These are phyloP conservation scores for Peromyscus leucopus DNA, from an alignment of 2,113 vertebrate genomes.

Conservation along the genomic window DNA sequence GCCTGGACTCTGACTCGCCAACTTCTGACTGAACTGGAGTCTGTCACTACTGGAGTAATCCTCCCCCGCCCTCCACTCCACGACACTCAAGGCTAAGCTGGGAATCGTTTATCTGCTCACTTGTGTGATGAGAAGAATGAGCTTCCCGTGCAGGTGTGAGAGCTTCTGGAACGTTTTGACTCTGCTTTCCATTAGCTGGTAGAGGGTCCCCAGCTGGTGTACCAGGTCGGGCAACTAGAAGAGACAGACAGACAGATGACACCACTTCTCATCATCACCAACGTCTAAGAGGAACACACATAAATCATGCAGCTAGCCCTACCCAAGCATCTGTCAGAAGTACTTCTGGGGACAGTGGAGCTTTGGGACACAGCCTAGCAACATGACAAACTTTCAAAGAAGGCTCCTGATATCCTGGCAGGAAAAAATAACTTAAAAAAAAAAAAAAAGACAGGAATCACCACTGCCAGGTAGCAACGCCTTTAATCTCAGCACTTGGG, in stretches of 20 bases:
- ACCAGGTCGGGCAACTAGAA: conserved; percentile 95
- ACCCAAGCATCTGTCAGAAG: not conserved
- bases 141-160: conserved; percentile 95
- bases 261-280: not conserved
- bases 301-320: not conserved
- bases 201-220: conserved; percentile 93
- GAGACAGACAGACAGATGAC: not conserved
- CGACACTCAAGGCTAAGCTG: not conserved
- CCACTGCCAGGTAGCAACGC: not conserved
- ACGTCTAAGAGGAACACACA: not conserved
- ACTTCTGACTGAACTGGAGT: not conserved
- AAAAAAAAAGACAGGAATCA: not conserved
- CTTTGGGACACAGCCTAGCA: not conserved
- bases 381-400: not conserved
- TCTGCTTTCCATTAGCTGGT: conserved; percentile 97
- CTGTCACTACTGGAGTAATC: not conserved
- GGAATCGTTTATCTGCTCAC: conserved; percentile 84
- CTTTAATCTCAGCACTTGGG: not conserved
- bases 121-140: conserved; percentile 95
- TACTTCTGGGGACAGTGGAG: not conserved
- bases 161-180: conserved; percentile 96
- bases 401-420: not conserved
- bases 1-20: not conserved
- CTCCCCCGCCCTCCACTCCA: not conserved
- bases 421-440: not conserved